Conservation (phyloP, 2,797 vertebrate species). For the Nyctibius grandis region DNA sequence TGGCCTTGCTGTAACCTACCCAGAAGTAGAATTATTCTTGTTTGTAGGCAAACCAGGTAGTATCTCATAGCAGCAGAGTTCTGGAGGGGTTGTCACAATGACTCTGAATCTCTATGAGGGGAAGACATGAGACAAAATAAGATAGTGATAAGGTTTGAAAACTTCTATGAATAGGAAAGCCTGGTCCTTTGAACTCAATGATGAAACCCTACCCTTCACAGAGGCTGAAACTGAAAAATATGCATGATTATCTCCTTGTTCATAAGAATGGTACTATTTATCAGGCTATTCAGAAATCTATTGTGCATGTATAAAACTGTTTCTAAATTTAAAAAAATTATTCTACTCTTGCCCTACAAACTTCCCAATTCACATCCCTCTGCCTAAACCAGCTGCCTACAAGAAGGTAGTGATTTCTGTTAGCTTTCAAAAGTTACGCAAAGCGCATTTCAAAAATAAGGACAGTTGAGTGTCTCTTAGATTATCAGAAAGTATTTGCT, state of each 20-base stretch:
- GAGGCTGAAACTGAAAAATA: not conserved
- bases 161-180: not conserved
- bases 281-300: not conserved
- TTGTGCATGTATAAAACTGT: not conserved
- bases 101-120: not conserved
- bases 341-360: not conserved
- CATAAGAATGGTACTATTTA: not conserved
- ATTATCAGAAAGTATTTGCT: not conserved
- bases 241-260: not conserved
- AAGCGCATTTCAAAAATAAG: not conserved
- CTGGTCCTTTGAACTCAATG: not conserved
- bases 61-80: not conserved
- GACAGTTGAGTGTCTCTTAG: not conserved
- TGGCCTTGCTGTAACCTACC: not conserved
- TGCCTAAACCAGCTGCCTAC: not conserved
- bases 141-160: not conserved
- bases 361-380: not conserved
- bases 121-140: not conserved
- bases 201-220: not conserved
- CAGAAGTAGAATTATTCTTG: not conserved
- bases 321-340: not conserved
- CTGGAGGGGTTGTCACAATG: rapidly evolving
- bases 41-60: not conserved
- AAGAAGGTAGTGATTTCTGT: not conserved
- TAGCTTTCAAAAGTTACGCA: not conserved